Evolutionary conservation across 2,113 vertebrate genomes (phyloP).

Genomic region (Paedocypris sp.): DNA sequence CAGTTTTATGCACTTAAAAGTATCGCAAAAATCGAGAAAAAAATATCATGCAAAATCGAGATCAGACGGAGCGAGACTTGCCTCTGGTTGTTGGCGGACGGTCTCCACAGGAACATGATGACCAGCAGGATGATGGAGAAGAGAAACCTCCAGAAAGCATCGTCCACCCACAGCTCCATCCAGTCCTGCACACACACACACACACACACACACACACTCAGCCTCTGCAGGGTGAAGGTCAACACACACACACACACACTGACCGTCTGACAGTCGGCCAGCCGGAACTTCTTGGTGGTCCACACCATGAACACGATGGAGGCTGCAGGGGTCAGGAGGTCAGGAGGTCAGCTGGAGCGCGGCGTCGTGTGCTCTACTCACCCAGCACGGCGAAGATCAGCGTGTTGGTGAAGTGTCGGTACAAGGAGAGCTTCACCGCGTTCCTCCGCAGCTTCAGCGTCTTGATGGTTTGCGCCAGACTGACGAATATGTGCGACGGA

Average conservation of each 20-base stretch:
- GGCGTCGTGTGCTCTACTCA: slow-evolving; percentile 49
- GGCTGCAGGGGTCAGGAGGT: slow-evolving; percentile 49
- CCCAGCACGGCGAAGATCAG: slow-evolving; percentile 76
- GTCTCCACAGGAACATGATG: slow-evolving; percentile 84
- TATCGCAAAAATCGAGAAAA: too few relatives aligned
- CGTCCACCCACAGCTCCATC: slow-evolving; percentile 80
- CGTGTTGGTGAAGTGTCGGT: slow-evolving; percentile 80
- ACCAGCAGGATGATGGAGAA: slow-evolving; percentile 75
- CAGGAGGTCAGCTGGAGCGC: neutral
- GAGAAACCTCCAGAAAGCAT: slow-evolving; percentile 81
- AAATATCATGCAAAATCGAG: too few relatives aligned
- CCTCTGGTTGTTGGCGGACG: slow-evolving; percentile 82
- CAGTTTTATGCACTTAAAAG: too few relatives aligned
- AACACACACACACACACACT: slow-evolving; percentile 59
- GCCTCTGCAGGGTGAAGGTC: neutral
- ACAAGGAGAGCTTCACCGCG: slow-evolving; percentile 77
- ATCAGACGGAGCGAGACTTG: too few relatives aligned
- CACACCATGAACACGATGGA: slow-evolving; percentile 78
- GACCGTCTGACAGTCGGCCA: slow-evolving; percentile 73
- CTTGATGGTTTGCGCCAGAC: slow-evolving; percentile 82
- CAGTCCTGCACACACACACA: slow-evolving; percentile 59
- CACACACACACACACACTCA: neutral
- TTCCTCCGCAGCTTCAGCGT: slow-evolving; percentile 78
- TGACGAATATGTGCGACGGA: slow-evolving; percentile 71
- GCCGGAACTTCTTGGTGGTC: slow-evolving; percentile 70